Conservation (phyloP, 2,113 vertebrate genomes). For the Tupaia chinensis region DNA sequence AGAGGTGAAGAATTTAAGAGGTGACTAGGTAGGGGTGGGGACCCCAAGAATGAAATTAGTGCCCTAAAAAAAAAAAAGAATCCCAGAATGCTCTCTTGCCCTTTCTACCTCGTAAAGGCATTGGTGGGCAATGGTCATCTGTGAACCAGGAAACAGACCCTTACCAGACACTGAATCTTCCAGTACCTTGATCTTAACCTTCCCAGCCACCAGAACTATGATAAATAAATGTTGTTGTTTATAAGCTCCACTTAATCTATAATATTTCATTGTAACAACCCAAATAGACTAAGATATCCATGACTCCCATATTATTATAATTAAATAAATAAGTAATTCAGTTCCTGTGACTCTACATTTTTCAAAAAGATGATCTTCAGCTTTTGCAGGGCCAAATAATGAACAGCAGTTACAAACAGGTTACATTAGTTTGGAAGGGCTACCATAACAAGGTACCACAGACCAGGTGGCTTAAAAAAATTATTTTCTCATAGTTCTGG, state of each 20-base stretch:
- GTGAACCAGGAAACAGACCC: background rate
- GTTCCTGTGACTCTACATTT: background rate
- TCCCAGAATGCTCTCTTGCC: background rate
- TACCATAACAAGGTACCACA: background rate
- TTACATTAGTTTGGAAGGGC: background rate
- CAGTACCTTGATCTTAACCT: background rate
- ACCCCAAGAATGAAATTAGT: background rate
- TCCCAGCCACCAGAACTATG: background rate
- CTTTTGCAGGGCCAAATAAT: background rate
- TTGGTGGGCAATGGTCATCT: background rate
- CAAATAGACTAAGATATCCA: background rate
- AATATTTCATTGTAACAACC: background rate
- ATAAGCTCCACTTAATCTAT: background rate
- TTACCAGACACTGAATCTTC: background rate
- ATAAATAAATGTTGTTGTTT: background rate
- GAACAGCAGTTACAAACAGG: background rate
- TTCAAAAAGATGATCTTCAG: background rate
- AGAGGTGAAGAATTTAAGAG: background rate
- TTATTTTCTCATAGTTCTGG: background rate
- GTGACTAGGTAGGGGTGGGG: background rate
- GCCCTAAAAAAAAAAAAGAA: too few species aligned
- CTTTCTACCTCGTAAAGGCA: background rate
- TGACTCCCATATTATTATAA: background rate
- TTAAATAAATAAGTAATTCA: background rate
- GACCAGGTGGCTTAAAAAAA: background rate